Evolutionary conservation across 2,797 vertebrate species (phyloP).

Genomic region (Artibeus jamaicensis): DNA sequence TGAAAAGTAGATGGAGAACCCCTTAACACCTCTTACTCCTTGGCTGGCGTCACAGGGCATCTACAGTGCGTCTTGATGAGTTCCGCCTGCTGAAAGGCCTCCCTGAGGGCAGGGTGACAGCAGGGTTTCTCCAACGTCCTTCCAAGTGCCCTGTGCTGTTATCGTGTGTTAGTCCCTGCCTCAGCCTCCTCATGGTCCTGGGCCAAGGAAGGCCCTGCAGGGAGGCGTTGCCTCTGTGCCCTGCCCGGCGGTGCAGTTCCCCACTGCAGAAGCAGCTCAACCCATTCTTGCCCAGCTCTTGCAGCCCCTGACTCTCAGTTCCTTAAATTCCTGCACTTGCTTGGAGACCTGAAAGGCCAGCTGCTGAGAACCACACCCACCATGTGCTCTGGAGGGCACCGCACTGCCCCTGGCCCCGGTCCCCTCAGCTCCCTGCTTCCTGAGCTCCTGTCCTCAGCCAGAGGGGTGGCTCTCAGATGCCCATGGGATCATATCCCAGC

Average conservation of each 20-base stretch:
- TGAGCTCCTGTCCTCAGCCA: background rate
- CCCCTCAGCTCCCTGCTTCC: background rate
- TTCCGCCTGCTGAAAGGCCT: background rate
- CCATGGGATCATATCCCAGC: background rate
- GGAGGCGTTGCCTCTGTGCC: background rate
- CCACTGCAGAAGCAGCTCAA: background rate
- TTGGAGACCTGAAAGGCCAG: background rate
- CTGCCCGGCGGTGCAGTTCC: background rate
- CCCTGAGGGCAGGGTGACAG: too few species aligned
- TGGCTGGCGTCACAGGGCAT: background rate
- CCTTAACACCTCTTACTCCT: background rate
- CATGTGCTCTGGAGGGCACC: rapidly evolving
- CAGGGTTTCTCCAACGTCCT: background rate
- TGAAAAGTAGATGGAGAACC: background rate
- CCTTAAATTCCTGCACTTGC: background rate
- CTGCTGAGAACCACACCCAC: background rate
- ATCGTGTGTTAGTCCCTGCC: background rate
- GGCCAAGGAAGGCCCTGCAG: background rate
- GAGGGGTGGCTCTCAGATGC: background rate
- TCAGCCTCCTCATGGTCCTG: background rate
- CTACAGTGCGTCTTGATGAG: background rate
- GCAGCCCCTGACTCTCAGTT: background rate
- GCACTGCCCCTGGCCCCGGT: background rate
- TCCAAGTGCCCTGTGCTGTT: background rate
- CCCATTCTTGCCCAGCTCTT: background rate